Base-by-base conservation (phyloP, 35 echinoderm and acorn worm species). In the Chiridota heheva region DNA sequence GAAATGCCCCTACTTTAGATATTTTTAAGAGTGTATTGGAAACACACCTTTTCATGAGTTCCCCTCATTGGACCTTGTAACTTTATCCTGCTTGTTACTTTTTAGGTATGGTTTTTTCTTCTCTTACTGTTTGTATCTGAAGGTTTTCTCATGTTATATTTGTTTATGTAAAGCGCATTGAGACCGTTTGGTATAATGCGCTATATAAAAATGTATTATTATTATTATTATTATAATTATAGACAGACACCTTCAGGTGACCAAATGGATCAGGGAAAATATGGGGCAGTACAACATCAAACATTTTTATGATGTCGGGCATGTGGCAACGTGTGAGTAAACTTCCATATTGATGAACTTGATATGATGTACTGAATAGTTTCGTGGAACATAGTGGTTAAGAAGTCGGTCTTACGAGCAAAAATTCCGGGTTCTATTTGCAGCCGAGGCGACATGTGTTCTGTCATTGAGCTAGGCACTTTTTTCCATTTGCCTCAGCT, bases 241-340 rank as follows among this genome's bases (percentile, higher is more conserved):
- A 0, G 86, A 88, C 26, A 64, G 86, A 38, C 86, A 88, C 34
- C 25, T 28, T 1, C 75, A 88, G 51, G 39, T 81, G 32, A 57
- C 86, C 3, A 88, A 84, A n/a, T 74, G 32, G 15, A 24, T 72
- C 2, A 46, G 77, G 17, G 60, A 68, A 22, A 15, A 81, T n/a
- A n/a, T n/a, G n/a, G n/a, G n/a, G 12, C 2, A 2, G 0, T 13
- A 25, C 0, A 7, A 42, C 30, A 84, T 72, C 22, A 18, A 47
- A 47, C 63, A 84, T 55, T 31, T 12, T 29, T 84, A 57, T 51
- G 65, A 83, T 73, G 67, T 72, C 1, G 70, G 63, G 63, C 81
- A 84, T 81, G 36, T 81, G 0, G 78, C 78, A 0, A 68, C 41
- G 2, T 29, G 78, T 67, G 48, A 69, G 4, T 0, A 2, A 0